Percentiles rank a stretch among this genome's conserved stretches.
These are phyloP conservation scores for Pteromalus puparum DNA, from an alignment of 1,140 invertebrate species.

Conservation along the genomic window DNA sequence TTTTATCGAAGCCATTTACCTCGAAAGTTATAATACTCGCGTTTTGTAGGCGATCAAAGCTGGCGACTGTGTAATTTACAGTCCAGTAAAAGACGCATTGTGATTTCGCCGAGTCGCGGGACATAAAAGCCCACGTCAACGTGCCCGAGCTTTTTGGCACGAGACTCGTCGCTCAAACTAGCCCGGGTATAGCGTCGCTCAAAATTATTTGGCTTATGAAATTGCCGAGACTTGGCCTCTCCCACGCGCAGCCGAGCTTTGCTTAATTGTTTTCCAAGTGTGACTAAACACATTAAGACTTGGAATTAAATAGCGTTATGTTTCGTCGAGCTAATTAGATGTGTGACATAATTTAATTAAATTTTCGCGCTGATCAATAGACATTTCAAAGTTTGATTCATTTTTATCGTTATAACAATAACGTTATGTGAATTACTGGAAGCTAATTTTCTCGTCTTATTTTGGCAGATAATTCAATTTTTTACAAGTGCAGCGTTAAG, in stretches of 20 bases:
- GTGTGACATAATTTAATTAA: too few species aligned
- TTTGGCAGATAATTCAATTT: too few species aligned
- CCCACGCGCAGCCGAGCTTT: neutral
- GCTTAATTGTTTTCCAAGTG: constrained; percentile 9
- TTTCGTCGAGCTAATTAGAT: neutral
- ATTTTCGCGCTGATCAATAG: too few species aligned
- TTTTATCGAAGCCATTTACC: too few species aligned
- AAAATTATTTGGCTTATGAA: constrained; percentile 32
- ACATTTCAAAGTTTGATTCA: too few species aligned
- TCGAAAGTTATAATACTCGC: too few species aligned
- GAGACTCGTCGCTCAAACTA: constrained; percentile 2
- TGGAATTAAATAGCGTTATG: neutral
- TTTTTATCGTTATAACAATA: too few species aligned
- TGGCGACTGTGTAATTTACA: constrained; percentile 5
- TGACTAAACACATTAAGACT: neutral
- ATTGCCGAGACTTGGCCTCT: neutral
- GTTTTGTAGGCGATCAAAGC: too few species aligned
- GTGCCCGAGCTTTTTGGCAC: constrained; percentile 9
- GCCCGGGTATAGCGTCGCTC: neutral
- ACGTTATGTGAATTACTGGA: too few species aligned
- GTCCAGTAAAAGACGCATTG: constrained; percentile 10
- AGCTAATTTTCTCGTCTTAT: too few species aligned
- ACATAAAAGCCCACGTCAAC: constrained; percentile 3
- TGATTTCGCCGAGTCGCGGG: constrained; percentile 8
- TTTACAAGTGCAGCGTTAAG: too few species aligned